Percentiles rank a stretch among this genome's conserved stretches.
Evolutionary conservation across 2,113 vertebrate species (phyloP).

Genomic region (Rostratula benghalensis): DNA sequence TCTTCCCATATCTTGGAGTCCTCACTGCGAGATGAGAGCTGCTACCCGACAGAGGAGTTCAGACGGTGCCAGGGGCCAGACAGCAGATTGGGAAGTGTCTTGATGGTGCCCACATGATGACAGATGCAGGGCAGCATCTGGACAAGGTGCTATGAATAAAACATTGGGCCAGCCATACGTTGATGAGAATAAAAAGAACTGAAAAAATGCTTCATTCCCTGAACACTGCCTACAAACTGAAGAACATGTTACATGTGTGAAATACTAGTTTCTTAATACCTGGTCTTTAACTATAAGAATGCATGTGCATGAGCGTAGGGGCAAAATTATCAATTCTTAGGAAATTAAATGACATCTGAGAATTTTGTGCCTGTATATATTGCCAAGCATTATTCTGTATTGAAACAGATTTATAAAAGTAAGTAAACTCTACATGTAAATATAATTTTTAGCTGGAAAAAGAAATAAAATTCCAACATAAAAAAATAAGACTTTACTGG

Average conservation of each 20-base stretch:
- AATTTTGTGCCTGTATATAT: neutral
- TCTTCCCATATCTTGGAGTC: neutral
- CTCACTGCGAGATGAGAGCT: neutral
- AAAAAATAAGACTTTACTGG: neutral
- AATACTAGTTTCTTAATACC: neutral
- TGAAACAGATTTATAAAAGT: neutral
- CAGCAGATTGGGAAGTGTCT: neutral
- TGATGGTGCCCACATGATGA: neutral
- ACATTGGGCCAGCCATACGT: accelerated
- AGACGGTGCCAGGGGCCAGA: neutral
- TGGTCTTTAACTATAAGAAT: neutral
- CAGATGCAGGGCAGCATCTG: neutral
- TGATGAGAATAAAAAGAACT: neutral
- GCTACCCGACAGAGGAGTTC: neutral
- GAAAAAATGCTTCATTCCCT: neutral
- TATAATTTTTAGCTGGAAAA: neutral
- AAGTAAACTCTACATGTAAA: neutral
- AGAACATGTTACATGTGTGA: accelerated
- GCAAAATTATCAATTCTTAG: neutral
- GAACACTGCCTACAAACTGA: neutral
- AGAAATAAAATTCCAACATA: neutral
- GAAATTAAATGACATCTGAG: neutral
- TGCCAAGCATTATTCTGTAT: neutral
- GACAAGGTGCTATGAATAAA: neutral
- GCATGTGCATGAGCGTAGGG: neutral